phyloP scores from a whole-genome alignment of 2,797 vertebrate genomes.

The Eulemur albifrons region DNA sequence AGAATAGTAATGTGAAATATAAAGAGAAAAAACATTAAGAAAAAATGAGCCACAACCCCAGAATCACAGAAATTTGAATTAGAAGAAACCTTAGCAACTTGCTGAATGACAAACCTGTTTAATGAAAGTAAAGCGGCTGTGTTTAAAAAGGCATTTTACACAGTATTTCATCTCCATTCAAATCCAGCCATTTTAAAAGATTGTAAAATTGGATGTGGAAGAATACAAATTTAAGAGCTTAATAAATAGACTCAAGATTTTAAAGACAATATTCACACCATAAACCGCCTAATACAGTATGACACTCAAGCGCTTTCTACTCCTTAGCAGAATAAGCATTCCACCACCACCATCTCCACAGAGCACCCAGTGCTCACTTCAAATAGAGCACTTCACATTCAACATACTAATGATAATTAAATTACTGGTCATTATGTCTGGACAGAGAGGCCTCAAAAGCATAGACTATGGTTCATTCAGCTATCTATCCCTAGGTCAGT shows the following conservation, averaged over 20 bases:
- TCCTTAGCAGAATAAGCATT: neutral
- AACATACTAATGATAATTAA: neutral
- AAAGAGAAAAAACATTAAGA: neutral
- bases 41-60: constrained; percentile 1
- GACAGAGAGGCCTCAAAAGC: neutral
- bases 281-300: neutral
- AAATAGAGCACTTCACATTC: neutral
- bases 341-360: neutral
- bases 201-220: constrained; percentile 17
- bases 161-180: neutral
- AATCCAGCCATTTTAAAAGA: neutral
- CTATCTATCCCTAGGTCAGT: neutral
- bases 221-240: neutral
- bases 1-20: constrained; percentile 2
- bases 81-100: neutral
- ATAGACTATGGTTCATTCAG: neutral
- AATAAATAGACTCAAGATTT: neutral
- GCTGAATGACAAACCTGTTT: neutral
- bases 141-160: neutral
- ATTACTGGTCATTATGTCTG: neutral
- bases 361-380: neutral
- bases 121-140: neutral
- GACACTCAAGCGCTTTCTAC: neutral
- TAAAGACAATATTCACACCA: neutral
- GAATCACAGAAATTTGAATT: neutral